phyloP scores from a whole-genome alignment of 2,888 invertebrate species.

The Chrysolina oricalcia region DNA sequence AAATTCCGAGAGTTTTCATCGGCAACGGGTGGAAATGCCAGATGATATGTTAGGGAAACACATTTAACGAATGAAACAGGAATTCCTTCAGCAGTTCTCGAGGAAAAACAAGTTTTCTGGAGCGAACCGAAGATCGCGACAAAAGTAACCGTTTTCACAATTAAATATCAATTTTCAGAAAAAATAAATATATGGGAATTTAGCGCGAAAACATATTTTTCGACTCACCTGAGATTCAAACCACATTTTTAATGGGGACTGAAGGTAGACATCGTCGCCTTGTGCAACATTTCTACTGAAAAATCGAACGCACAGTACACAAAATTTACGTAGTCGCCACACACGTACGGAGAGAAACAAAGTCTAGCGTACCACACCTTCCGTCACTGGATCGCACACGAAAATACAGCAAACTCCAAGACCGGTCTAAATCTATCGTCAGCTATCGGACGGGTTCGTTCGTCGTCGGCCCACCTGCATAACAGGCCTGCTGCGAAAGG shows the following conservation, averaged over 20 bases:
- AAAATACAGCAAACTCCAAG: constrained; percentile 62
- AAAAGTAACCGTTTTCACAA: constrained; percentile 10
- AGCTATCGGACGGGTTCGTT: constrained; percentile 68
- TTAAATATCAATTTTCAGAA: constrained; percentile 9
- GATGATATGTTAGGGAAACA: not conserved
- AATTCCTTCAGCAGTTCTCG: not conserved
- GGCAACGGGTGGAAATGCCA: constrained; percentile 15
- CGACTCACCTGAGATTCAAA: constrained; percentile 71
- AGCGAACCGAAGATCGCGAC: not conserved
- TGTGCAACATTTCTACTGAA: constrained; percentile 68
- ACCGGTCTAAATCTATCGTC: constrained; percentile 69
- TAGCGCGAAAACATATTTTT: not conserved
- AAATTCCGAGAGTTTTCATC: constrained; percentile 50
- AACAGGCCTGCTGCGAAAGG: constrained; percentile 70
- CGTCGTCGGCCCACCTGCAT: constrained; percentile 73
- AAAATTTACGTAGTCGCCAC: constrained; percentile 48
- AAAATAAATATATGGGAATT: not conserved
- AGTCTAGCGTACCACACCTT: constrained; percentile 54
- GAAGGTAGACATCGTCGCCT: constrained; percentile 69
- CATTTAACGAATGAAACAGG: not conserved
- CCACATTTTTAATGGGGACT: constrained; percentile 71
- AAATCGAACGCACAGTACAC: constrained; percentile 53
- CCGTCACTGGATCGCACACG: constrained; percentile 54
- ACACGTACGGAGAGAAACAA: constrained; percentile 45
- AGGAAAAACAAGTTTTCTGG: constrained; percentile 3